Conservation (phyloP, 1,140 invertebrate genomes). For the Telenomus remus region DNA sequence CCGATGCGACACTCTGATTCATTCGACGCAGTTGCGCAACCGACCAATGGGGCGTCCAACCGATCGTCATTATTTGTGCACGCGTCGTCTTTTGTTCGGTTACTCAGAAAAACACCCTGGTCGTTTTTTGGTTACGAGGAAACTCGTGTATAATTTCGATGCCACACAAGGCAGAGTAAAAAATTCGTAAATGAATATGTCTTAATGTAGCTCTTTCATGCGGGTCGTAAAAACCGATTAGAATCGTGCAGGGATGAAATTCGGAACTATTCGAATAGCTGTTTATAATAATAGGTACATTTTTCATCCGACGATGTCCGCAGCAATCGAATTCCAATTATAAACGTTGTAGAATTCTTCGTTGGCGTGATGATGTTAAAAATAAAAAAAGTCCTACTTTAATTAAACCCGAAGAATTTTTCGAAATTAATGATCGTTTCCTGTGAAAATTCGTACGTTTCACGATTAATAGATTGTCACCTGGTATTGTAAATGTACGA, state of each 20-base stretch:
- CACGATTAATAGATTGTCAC: too few relatives aligned
- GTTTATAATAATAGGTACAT: slow-evolving; percentile 8
- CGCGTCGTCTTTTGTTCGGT: slow-evolving; percentile 37
- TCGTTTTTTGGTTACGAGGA: slow-evolving; percentile 29
- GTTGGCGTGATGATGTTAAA: not conserved
- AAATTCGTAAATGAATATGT: slow-evolving; percentile 20
- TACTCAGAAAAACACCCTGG: slow-evolving; percentile 34
- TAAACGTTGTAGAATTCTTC: slow-evolving; percentile 16
- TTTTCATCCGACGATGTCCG: slow-evolving; percentile 12
- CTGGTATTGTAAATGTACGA: too few relatives aligned
- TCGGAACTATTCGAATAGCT: not conserved
- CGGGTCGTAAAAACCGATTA: slow-evolving; percentile 32
- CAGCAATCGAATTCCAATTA: slow-evolving; percentile 19
- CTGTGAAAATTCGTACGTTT: too few relatives aligned
- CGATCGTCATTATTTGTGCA: slow-evolving; percentile 38
- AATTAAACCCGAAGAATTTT: too few relatives aligned
- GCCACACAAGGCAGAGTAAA: slow-evolving; percentile 1
- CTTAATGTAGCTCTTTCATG: slow-evolving; percentile 7
- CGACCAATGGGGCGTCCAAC: slow-evolving; percentile 35
- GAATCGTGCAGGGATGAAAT: not conserved
- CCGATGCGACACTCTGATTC: slow-evolving; percentile 39
- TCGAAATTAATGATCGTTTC: too few relatives aligned
- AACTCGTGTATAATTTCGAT: slow-evolving; percentile 18
- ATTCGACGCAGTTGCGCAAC: slow-evolving; percentile 33
- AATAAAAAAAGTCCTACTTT: too few relatives aligned